These are phyloP conservation scores for Catajapyx aquilonaris DNA, from an alignment of 1,140 invertebrate genomes.

Conservation along the genomic window DNA sequence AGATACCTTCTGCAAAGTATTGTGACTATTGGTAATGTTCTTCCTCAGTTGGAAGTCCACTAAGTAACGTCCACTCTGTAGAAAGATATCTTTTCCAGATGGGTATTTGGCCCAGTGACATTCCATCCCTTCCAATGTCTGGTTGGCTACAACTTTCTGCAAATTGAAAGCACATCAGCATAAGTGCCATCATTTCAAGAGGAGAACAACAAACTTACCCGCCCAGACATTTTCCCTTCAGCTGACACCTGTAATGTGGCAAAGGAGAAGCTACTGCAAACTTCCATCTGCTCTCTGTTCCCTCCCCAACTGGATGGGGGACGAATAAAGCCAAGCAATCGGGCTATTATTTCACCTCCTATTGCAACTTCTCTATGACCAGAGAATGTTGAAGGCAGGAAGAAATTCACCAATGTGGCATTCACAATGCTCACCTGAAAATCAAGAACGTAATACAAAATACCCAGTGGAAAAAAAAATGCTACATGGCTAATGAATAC, in stretches of 20 bases:
- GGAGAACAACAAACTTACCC: constrained; percentile 10
- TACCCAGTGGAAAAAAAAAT: too few species aligned
- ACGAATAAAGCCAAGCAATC: constrained; percentile 55
- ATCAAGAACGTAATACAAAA: too few species aligned
- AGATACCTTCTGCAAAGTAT: constrained; percentile 32
- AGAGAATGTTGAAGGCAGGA: constrained; percentile 30
- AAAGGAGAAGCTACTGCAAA: constrained; percentile 48
- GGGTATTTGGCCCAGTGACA: constrained; percentile 31
- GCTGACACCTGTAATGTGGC: constrained; percentile 29
- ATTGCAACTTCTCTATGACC: constrained; percentile 39
- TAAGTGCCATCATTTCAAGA: too few species aligned
- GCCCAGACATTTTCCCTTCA: constrained; percentile 4
- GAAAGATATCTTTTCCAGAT: constrained; percentile 30
- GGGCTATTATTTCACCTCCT: constrained; percentile 46
- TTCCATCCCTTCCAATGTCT: constrained; percentile 39
- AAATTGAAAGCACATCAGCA: constrained; percentile 7
- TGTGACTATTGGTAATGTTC: constrained; percentile 16
- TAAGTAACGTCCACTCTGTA: constrained; percentile 31
- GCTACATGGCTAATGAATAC: too few species aligned
- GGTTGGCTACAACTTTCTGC: constrained; percentile 34
- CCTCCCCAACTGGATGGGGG: constrained; percentile 45
- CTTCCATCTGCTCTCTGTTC: constrained; percentile 38
- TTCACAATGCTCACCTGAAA: constrained; percentile 46
- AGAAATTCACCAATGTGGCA: constrained; percentile 56
- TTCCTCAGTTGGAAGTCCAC: constrained; percentile 49